These are phyloP conservation scores for Nomada ruficornis DNA, from an alignment of 2,888 invertebrate genomes.

Conservation along the genomic window DNA sequence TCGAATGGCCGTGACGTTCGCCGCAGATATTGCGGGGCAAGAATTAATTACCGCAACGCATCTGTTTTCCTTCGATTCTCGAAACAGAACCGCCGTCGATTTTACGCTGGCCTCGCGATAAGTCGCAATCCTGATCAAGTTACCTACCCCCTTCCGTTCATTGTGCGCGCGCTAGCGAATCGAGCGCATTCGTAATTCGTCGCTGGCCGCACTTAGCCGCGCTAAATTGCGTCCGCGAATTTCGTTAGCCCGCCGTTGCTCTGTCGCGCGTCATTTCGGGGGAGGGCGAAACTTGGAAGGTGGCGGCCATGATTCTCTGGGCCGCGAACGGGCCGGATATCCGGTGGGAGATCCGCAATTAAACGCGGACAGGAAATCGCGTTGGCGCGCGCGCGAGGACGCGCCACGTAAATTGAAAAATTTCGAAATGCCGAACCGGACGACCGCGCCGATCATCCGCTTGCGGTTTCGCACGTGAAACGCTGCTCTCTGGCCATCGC, in stretches of 20 bases:
- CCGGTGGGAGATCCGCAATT: constrained; percentile 61
- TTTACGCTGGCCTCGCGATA: constrained; percentile 24
- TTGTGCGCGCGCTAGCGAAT: constrained; percentile 14
- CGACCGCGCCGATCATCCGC: constrained; percentile 58
- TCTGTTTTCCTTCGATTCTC: constrained; percentile 36
- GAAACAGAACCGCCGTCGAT: constrained; percentile 11
- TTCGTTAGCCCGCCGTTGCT: constrained; percentile 74
- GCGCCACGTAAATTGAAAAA: constrained; percentile 59
- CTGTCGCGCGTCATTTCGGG: constrained; percentile 41
- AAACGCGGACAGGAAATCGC: constrained; percentile 58
- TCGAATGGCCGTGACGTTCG: not conserved
- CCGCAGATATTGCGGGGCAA: constrained; percentile 9
- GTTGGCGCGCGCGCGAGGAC: constrained; percentile 18
- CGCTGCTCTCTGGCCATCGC: constrained; percentile 6
- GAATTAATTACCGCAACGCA: constrained; percentile 28
- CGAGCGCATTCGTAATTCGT: constrained; percentile 70
- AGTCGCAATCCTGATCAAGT: constrained; percentile 61
- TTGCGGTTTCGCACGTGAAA: constrained; percentile 50
- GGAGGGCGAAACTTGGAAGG: constrained; percentile 48
- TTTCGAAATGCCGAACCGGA: constrained; percentile 45
- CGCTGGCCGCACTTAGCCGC: constrained; percentile 74
- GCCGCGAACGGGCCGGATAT: constrained; percentile 29
- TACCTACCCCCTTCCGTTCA: constrained; percentile 38
- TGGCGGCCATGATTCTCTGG: constrained; percentile 41
- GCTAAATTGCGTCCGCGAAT: constrained; percentile 79